Evolutionary conservation across 2,113 vertebrate genomes (phyloP), one percentile per base, ranked within the genome.

Genomic region (Condylura cristata): DNA sequence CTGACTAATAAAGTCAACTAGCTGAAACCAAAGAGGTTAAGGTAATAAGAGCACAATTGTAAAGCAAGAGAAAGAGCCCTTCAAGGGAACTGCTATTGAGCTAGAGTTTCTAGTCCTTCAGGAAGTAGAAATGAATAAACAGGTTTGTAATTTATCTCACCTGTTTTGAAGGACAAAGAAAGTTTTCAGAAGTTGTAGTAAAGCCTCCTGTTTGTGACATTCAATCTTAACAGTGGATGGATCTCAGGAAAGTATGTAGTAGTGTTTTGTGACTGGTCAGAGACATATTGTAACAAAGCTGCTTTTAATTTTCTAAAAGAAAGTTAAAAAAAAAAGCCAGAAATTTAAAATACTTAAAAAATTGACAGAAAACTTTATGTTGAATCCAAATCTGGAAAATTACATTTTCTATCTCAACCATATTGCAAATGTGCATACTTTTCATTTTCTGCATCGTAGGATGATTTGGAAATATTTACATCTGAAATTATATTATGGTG

Each of bases 91-190:
- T 66, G 75, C 44, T 88, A 26, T n/a, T 90, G 95, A 84, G 70
- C 80, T 37, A 66, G 83, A 75, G 51, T 34, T 87, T 93, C 93
- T 95, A 74, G 81, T 68, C 94, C 93, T 89, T 95, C 91, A 96
- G 96, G 96, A 97, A 96, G 66, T 58, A 61, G 91, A 94, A 89
- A 76, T 81, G 61, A 90, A 95, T 80, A 91, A 95, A 91, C 86
- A 95, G 96, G 91, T 96, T 92, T 89, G 89, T 91, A 89, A 95
- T 91, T 96, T 84, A 56, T 65, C 56, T 95, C 80, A 81, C 86
- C 86, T 95, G 71, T 22, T 39, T 87, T 81, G 71, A 93, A 63
- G 28, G 95, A 97, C 96, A 97, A 96, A 96, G 95, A 74, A 83
- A 63, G 91, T 95, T 95, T 97, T 97, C 93, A 97, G 53, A 80